phyloP scores from a whole-genome alignment of 2,888 invertebrate genomes.

The Glaucopsyche alexis region DNA sequence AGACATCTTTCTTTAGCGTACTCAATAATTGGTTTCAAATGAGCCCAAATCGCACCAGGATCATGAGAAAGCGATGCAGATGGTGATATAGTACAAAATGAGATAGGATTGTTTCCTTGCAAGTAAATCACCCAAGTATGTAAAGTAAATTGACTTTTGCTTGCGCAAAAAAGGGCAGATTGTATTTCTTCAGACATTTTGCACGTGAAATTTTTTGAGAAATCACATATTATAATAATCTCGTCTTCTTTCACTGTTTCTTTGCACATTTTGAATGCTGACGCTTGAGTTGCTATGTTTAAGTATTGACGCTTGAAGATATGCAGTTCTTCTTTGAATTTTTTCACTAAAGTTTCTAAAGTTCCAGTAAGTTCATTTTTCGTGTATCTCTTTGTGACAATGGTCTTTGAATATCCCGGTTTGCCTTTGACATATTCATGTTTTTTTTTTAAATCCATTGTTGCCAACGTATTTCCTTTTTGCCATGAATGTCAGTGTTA shows the following conservation, averaged over 20 bases:
- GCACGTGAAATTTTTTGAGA: slow-evolving; percentile 31
- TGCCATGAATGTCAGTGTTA: slow-evolving; percentile 8
- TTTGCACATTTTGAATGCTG: slow-evolving; percentile 16
- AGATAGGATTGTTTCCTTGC: not conserved
- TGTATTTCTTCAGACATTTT: slow-evolving; percentile 27
- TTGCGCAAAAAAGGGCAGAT: slow-evolving; percentile 23
- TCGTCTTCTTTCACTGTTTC: slow-evolving; percentile 21
- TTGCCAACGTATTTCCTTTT: slow-evolving; percentile 22
- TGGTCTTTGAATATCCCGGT: slow-evolving; percentile 17
- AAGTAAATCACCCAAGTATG: slow-evolving; percentile 19
- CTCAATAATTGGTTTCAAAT: slow-evolving; percentile 12
- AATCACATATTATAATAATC: slow-evolving; percentile 27
- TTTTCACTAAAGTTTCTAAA: not conserved
- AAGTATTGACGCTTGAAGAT: slow-evolving; percentile 23
- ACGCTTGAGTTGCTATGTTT: slow-evolving; percentile 22
- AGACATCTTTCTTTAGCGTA: slow-evolving; percentile 15
- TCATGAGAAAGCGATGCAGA: slow-evolving; percentile 4
- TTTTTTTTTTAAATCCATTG: slow-evolving; percentile 11
- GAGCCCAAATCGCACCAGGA: slow-evolving; percentile 23
- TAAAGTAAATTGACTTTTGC: slow-evolving; percentile 7
- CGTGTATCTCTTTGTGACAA: not conserved
- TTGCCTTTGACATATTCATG: slow-evolving; percentile 18
- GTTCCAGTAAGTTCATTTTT: not conserved
- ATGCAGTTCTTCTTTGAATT: slow-evolving; percentile 25
- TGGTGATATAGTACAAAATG: slow-evolving; percentile 14